Evolutionary conservation across 2,888 invertebrate genomes (phyloP).

Genomic region (Diogma glabrata): DNA sequence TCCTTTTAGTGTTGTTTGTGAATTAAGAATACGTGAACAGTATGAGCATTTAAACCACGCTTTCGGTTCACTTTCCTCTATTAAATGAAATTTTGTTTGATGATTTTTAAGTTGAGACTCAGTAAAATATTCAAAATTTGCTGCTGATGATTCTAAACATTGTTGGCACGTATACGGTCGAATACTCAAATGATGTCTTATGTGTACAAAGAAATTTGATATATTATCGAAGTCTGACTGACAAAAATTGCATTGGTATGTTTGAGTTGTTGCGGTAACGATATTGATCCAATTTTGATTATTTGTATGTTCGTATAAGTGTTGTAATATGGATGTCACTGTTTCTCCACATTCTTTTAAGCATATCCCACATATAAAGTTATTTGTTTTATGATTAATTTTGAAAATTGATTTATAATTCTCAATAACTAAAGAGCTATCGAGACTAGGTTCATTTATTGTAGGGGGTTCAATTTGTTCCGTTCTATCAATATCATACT

Average conservation of each 20-base stretch:
- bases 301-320: background rate
- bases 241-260: background rate
- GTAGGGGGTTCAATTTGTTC: background rate
- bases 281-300: background rate
- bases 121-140: background rate
- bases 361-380: constrained; percentile 3
- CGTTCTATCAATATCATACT: background rate
- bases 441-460: background rate
- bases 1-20: background rate
- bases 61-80: background rate
- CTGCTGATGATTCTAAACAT: too few relatives aligned
- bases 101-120: background rate
- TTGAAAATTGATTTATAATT: background rate
- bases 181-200: background rate
- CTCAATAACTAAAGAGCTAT: background rate
- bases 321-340: background rate
- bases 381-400: background rate
- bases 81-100: background rate
- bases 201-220: background rate
- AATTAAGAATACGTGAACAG: background rate
- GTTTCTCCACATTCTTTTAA: background rate
- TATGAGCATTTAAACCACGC: background rate
- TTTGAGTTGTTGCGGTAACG: background rate
- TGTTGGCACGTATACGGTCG: background rate
- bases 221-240: background rate